Conservation (phyloP, 2,888 invertebrate species). For the Clepsis dumicolana region DNA sequence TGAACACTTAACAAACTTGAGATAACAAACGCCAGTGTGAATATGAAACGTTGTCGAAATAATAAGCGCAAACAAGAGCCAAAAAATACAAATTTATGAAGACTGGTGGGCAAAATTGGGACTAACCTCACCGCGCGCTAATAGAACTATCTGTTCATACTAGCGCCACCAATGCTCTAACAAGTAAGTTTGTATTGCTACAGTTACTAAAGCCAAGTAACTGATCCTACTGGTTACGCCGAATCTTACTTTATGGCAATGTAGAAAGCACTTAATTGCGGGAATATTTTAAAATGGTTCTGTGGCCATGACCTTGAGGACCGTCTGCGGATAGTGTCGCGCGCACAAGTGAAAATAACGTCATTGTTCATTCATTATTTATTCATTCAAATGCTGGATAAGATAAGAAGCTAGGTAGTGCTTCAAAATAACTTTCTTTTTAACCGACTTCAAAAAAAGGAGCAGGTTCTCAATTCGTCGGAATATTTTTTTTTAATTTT, state of each 20-base stretch:
- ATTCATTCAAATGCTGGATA: not conserved
- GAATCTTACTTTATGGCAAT: not conserved
- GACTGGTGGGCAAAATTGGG: not conserved
- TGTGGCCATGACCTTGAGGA: not conserved
- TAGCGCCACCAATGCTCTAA: not conserved
- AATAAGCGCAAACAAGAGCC: not conserved
- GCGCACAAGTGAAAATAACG: not conserved
- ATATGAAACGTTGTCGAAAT: not conserved
- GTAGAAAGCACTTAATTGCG: not conserved
- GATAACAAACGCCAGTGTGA: not conserved
- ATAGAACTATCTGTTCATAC: too few relatives aligned
- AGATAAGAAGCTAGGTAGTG: not conserved
- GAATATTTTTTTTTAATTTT: too few relatives aligned
- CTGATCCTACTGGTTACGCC: not conserved
- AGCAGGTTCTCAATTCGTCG: too few relatives aligned
- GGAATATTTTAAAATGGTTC: not conserved
- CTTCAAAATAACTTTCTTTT: too few relatives aligned
- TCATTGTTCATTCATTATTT: not conserved
- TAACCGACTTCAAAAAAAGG: too few relatives aligned
- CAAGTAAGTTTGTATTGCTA: not conserved
- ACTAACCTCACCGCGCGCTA: not conserved
- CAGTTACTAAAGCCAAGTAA: not conserved
- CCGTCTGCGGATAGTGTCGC: not conserved
- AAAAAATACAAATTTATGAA: not conserved
- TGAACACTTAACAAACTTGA: not conserved